Evolutionary conservation across 2,113 vertebrate species (phyloP).

Genomic region (Corythoichthys intestinalis): DNA sequence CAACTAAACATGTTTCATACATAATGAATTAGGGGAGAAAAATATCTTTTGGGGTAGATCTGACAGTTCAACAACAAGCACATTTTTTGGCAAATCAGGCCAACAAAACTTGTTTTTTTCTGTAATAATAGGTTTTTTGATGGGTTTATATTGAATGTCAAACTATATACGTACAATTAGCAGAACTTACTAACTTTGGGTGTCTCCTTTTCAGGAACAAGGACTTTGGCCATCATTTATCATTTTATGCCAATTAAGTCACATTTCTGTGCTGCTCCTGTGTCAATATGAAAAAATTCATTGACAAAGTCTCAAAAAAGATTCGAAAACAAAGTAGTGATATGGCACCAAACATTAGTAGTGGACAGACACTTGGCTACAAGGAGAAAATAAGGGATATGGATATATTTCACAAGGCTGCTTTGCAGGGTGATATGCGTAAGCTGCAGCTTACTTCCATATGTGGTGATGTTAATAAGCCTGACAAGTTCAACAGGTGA

Average conservation of each 20-base stretch:
- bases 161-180: slow-evolving; percentile 4
- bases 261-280: slow-evolving; percentile 4
- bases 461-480: slow-evolving; percentile 77
- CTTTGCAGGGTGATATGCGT: slow-evolving; percentile 73
- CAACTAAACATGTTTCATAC: no score
- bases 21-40: no score
- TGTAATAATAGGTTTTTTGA: no score
- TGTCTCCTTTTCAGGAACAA: slow-evolving; percentile 68
- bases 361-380: slow-evolving; percentile 67
- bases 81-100: no score
- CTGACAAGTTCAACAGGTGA: slow-evolving; percentile 85
- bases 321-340: slow-evolving; percentile 64
- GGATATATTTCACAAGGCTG: slow-evolving; percentile 83
- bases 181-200: slow-evolving; percentile 63
- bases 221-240: slow-evolving; percentile 50
- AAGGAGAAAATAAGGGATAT: slow-evolving; percentile 78
- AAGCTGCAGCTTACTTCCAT: slow-evolving; percentile 77
- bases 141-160: background rate
- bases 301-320: slow-evolving; percentile 74
- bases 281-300: slow-evolving; percentile 82
- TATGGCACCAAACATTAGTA: slow-evolving; percentile 43
- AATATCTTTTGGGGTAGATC: no score
- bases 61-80: no score
- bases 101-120: no score
- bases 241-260: slow-evolving; percentile 35